Conservation (phyloP, 1,140 invertebrate genomes). For the Orchesella cincta region DNA sequence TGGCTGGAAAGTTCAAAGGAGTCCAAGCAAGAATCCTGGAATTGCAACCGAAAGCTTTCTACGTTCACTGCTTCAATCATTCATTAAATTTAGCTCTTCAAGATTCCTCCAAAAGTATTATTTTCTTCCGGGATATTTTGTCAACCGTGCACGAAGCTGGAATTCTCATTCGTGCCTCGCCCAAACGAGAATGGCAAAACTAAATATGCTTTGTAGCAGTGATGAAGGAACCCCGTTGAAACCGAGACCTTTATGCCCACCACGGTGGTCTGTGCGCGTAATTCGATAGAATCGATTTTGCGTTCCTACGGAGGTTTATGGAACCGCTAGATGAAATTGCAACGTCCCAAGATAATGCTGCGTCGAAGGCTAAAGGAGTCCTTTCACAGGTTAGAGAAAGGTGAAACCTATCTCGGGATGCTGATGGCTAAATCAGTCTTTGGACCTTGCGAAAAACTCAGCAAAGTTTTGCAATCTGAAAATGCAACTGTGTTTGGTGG, state of each 20-base stretch:
- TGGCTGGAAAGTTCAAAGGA: slow-evolving; percentile 5
- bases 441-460: too few species aligned
- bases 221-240: too few species aligned
- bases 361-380: background rate
- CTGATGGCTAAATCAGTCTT: too few species aligned
- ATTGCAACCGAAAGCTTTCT: slow-evolving; percentile 16
- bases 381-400: too few species aligned
- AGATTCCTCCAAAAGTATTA: slow-evolving; percentile 10
- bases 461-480: too few species aligned
- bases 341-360: background rate
- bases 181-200: slow-evolving; percentile 1
- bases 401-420: too few species aligned
- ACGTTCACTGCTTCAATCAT: slow-evolving; percentile 31
- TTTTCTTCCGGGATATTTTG: background rate
- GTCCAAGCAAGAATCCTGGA: slow-evolving; percentile 2
- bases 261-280: background rate
- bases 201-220: background rate
- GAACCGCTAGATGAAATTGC: background rate
- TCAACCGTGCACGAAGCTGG: background rate
- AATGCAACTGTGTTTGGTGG: too few species aligned
- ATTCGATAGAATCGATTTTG: background rate
- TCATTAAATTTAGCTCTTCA: slow-evolving; percentile 33
- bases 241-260: background rate
- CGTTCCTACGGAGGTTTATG: background rate
- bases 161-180: background rate